Evolutionary conservation across 2,888 invertebrate genomes (phyloP), one percentile per base, ranked within the genome.

Genomic region (Nezara viridula): DNA sequence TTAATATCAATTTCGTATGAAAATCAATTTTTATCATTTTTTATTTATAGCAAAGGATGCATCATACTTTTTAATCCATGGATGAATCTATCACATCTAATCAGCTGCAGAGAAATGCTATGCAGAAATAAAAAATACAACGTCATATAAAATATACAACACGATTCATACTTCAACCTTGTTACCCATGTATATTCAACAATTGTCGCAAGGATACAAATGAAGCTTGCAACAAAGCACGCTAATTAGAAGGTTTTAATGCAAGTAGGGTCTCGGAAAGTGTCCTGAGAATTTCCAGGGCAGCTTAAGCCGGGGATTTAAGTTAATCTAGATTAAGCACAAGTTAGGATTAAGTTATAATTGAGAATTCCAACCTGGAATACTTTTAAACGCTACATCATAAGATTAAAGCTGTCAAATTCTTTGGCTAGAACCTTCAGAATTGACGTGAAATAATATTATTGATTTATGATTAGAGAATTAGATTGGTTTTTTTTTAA

Each of bases 291-390:
- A 73, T 73, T 73, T 73, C 66, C 66, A 73, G 66, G 32, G 32
- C 32, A 73, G 66, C 66, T 73, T 73, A 73, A 73, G 32, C 66
- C 66, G 3, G 7, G 66, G 66, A 73, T 73, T 73, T 73, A 73
- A 73, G 66, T 73, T 73, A 73, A 73, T 73, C 66, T 73, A 73
- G 66, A 73, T 73, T 73, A 73, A 73, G 66, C 66, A 37, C 32
- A 73, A 73, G 66, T 73, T 37, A 73, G 66, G 66, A 73, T 73
- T 73, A 73, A 73, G 66, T 73, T 73, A 73, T 73, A 73, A 73
- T 73, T 73, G 66, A 73, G 66, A 73, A 73, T 73, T 73, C 66
- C 66, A 37, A 73, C 66, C 66, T 37, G 37, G 37, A 73, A 73
- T 73, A 73, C 66, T 73, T 73, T 27, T 73, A 73, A 73, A 73